Conservation (phyloP, 2,888 invertebrate species). For the Tuberolachnus salignus region DNA sequence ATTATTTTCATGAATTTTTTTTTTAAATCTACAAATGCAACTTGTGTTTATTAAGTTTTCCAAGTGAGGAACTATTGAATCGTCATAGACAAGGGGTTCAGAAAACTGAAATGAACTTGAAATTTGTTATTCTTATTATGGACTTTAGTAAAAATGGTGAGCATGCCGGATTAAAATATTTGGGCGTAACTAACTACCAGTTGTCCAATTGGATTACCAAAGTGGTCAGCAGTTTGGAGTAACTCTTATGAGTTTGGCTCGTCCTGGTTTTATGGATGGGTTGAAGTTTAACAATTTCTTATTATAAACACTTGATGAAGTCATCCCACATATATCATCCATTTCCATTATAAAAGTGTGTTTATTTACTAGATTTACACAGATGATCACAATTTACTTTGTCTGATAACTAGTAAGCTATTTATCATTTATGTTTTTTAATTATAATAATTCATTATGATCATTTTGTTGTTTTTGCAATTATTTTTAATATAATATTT, state of each 20-base stretch:
- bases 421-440: too few relatives aligned
- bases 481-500: too few relatives aligned
- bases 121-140: slow-evolving; percentile 29
- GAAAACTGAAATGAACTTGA: slow-evolving; percentile 6
- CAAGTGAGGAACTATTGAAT: not conserved
- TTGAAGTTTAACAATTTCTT: slow-evolving; percentile 10
- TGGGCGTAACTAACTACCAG: slow-evolving; percentile 30
- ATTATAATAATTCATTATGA: too few relatives aligned
- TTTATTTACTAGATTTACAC: too few relatives aligned
- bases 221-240: slow-evolving; percentile 30
- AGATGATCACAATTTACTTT: too few relatives aligned
- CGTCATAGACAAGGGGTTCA: slow-evolving; percentile 13
- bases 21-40: slow-evolving; percentile 34
- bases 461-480: too few relatives aligned
- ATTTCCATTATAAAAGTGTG: not conserved
- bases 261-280: not conserved
- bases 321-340: slow-evolving; percentile 1
- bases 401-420: too few relatives aligned
- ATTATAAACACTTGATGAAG: slow-evolving; percentile 13
- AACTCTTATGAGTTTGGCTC: slow-evolving; percentile 30
- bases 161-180: not conserved
- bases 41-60: not conserved
- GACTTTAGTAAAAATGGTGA: not conserved
- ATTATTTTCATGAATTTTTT: not conserved
- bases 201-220: slow-evolving; percentile 22